Conservation (phyloP, 2,797 vertebrate genomes). For the Acanthiza pusilla region DNA sequence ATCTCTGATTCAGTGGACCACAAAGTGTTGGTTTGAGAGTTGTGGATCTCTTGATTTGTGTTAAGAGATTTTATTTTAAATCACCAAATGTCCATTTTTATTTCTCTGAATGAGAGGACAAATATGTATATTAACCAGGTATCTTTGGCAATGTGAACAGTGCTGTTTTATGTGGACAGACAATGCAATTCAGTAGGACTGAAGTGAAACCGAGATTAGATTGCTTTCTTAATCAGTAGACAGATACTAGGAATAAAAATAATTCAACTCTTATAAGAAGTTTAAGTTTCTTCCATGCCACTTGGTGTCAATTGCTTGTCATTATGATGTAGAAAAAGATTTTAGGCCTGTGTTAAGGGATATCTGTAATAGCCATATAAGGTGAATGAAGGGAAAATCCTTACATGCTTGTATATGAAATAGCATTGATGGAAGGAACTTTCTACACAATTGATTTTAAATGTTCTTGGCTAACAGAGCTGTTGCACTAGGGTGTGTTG, state of each 20-base stretch:
- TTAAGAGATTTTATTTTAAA: not conserved
- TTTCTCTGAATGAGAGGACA: not conserved
- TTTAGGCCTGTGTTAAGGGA: not conserved
- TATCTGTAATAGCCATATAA: not conserved
- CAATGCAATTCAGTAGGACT: not conserved
- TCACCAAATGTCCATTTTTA: not conserved
- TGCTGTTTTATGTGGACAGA: not conserved
- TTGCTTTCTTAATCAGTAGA: not conserved
- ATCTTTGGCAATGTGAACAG: not conserved
- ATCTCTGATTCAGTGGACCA: not conserved
- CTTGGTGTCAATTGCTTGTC: not conserved
- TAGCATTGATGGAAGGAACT: not conserved
- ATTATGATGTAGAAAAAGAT: not conserved
- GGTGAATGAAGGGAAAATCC: not conserved
- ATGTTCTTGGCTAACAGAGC: not conserved
- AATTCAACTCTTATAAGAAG: not conserved
- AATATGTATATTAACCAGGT: not conserved
- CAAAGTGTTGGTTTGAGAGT: not conserved
- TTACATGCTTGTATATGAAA: not conserved
- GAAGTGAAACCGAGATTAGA: not conserved
- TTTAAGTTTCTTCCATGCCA: not conserved
- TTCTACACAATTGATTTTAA: not conserved
- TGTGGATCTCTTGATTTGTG: not conserved
- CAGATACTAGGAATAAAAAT: not conserved
- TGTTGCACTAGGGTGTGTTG: not conserved